Conservation (phyloP, 2,797 vertebrate species). For the Crax fasciolata region DNA sequence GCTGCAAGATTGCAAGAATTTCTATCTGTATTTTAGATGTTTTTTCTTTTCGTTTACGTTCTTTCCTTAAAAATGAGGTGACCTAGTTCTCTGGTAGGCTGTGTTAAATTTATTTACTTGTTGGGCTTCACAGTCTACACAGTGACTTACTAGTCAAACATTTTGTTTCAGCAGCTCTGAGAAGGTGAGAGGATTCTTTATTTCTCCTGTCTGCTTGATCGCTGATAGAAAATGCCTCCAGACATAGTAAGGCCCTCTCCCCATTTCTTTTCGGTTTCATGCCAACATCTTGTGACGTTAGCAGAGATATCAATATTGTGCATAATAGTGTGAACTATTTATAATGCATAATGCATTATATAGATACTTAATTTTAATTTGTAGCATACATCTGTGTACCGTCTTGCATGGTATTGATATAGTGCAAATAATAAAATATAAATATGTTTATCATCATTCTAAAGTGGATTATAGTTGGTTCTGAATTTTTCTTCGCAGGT, state of each 20-base stretch:
- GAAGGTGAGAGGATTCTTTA: constrained; percentile 16
- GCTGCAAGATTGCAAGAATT: neutral
- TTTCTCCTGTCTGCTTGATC: constrained; percentile 42
- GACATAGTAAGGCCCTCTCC: constrained; percentile 10
- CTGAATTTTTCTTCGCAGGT: neutral
- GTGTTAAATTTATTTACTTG: constrained; percentile 29
- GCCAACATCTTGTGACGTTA: neutral
- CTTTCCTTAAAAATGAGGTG: constrained; percentile 23
- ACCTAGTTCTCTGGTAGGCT: constrained; percentile 36
- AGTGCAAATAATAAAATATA: neutral
- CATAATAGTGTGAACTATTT: neutral
- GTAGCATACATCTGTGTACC: neutral
- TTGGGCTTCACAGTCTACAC: neutral
- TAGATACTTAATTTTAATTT: neutral
- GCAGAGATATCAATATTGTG: neutral
- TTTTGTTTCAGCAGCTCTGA: constrained; percentile 28
- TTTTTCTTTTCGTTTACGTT: neutral
- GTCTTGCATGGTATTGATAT: neutral
- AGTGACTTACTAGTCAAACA: neutral
- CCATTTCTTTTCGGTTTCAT: neutral
- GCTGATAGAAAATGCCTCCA: constrained; percentile 28
- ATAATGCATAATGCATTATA: neutral
- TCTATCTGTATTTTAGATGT: neutral
- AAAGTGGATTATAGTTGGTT: neutral
- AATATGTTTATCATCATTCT: neutral